Evolutionary conservation across 2,888 invertebrate genomes (phyloP).

Genomic region (Byasa hedistus): DNA sequence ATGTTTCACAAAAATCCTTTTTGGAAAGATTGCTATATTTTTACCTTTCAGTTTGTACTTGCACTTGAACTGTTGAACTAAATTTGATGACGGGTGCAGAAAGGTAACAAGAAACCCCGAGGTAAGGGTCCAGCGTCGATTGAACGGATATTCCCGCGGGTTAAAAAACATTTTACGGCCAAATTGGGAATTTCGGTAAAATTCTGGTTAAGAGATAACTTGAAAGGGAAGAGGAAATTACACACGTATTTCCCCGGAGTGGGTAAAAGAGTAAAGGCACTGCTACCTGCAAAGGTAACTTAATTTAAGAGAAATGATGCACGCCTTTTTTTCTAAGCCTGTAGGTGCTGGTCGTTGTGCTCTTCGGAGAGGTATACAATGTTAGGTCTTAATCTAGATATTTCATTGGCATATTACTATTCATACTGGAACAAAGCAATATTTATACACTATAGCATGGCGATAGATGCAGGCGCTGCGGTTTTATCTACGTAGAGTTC

Average conservation of each 20-base stretch:
- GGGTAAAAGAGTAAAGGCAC: conserved; percentile 5
- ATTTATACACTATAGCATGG: too few species aligned
- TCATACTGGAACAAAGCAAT: too few species aligned
- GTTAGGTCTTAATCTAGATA: too few species aligned
- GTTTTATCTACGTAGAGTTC: too few species aligned
- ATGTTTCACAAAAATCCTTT: neutral
- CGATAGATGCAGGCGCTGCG: too few species aligned
- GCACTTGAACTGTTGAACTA: neutral
- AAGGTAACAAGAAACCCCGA: conserved; percentile 3
- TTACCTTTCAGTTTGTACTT: neutral
- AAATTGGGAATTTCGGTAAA: conserved; percentile 15
- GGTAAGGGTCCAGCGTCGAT: neutral
- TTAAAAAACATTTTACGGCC: conserved; percentile 9
- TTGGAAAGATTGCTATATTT: neutral
- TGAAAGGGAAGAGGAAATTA: conserved; percentile 7
- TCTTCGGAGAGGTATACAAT: too few species aligned
- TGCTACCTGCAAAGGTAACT: neutral
- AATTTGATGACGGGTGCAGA: conserved; percentile 3
- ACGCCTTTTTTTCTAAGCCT: neutral
- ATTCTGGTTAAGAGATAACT: conserved; percentile 10
- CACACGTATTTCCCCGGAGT: conserved; percentile 9
- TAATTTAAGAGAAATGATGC: neutral
- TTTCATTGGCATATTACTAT: too few species aligned
- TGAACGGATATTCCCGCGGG: conserved; percentile 8
- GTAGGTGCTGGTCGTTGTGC: too few species aligned